Base-by-base conservation (phyloP, 1,140 invertebrate genomes). In the Chelonus insularis region DNA sequence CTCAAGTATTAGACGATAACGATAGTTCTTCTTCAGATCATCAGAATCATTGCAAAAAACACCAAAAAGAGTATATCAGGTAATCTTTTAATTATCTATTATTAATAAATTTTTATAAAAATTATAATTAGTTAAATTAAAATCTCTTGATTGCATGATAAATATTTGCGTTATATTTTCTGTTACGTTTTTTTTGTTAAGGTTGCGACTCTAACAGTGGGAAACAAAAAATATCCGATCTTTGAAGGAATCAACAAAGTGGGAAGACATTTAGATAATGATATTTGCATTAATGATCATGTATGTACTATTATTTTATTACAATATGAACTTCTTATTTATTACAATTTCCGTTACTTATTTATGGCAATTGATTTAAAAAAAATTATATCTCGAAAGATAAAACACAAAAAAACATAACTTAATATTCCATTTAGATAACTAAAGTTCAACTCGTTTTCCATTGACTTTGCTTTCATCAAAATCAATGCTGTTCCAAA, bases 401-500 rank as follows among this genome's bases (percentile, higher is more conserved):
- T n/a, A n/a, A n/a, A n/a, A n/a, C n/a, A n/a, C n/a, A n/a, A n/a
- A n/a, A n/a, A n/a, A n/a, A n/a, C n/a, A n/a, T n/a, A n/a, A n/a
- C n/a, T n/a, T n/a, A n/a, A n/a, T n/a, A n/a, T n/a, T n/a, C n/a
- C n/a, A n/a, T n/a, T n/a, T n/a, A n/a, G n/a, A n/a, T n/a, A n/a
- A n/a, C n/a, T 56, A 67, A 48, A 70, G 60, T 59, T 70, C 66
- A 45, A 70, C 63, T 34, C 48, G 5, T 4, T 14, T 25, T 51
- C 67, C 67, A 29, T 16, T 32, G 9, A 12, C 7, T 50, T 61
- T 64, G 70, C 86, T 86, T 68, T 88, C 84, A 6, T 79, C 73
- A 32, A 87, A 83, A 1, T 81, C 71, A 3, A 88, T 80, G 7
- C 73, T 77, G 58, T 81, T 77, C 86, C 86, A 88, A 69, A 88